These are phyloP conservation scores for Saimiri boliviensis DNA, from an alignment of 2,113 vertebrate genomes.

Conservation along the genomic window DNA sequence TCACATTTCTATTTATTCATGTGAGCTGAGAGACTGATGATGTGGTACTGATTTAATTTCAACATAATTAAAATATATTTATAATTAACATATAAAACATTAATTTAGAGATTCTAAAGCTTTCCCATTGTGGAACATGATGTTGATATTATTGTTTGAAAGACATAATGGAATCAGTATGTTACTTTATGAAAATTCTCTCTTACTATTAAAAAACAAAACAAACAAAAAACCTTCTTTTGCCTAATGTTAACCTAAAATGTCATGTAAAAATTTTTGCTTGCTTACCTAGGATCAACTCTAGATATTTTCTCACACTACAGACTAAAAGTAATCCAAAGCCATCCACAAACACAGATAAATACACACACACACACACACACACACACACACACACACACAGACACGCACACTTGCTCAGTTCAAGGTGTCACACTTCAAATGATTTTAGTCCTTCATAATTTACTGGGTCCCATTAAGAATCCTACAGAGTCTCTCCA, in stretches of 20 bases:
- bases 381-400: not conserved
- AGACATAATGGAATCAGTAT: not conserved
- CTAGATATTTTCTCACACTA: not conserved
- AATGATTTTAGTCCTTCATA: not conserved
- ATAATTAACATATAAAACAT: conserved; percentile 17
- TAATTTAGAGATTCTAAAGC: not conserved
- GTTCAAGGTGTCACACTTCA: not conserved
- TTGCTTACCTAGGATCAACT: not conserved
- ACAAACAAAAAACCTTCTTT: not conserved
- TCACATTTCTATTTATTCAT: not conserved
- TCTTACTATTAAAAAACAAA: not conserved
- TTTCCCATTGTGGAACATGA: not conserved
- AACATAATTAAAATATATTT: conserved; percentile 23
- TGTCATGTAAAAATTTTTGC: conserved; percentile 2
- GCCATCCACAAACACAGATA: not conserved
- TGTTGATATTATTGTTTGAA: not conserved
- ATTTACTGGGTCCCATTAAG: not conserved
- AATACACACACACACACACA: not conserved
- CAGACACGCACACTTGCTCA: not conserved
- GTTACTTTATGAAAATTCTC: conserved; percentile 16
- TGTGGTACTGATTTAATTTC: not conserved
- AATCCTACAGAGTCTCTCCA: not conserved
- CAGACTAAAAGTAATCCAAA: not conserved
- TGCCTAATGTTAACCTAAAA: conserved; percentile 18
- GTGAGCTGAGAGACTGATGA: not conserved